phyloP scores from a whole-genome alignment of 30 jellyfish, hydroid and myxozoan genomes.

The Rhopilema esculentum region DNA sequence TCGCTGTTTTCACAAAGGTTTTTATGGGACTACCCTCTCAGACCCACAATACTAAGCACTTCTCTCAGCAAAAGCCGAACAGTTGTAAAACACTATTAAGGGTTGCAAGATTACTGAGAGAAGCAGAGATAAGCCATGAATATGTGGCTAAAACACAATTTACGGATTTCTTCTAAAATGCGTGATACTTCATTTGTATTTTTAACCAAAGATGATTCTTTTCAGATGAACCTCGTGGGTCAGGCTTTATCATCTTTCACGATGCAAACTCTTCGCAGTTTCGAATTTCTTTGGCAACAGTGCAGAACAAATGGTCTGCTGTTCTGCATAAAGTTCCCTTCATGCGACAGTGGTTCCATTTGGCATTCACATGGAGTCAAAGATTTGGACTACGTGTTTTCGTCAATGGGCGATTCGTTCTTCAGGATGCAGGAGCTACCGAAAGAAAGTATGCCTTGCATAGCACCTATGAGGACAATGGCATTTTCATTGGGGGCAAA shows the following conservation, averaged over 20 bases:
- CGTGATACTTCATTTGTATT: neutral
- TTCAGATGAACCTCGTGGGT: conserved; percentile 74
- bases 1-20: no score
- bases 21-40: no score
- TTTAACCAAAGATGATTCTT: neutral
- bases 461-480: conserved; percentile 32
- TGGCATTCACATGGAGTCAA: conserved; percentile 86
- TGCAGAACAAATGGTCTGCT: conserved; percentile 68
- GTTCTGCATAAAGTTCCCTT: conserved; percentile 76
- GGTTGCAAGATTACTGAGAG: no score
- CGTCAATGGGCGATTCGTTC: conserved; percentile 69
- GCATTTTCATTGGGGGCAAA: conserved; percentile 69
- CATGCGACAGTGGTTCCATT: conserved; percentile 77
- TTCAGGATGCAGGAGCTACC: conserved; percentile 40
- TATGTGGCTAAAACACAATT: no score
- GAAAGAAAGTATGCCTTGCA: conserved; percentile 12
- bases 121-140: no score
- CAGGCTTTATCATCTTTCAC: conserved; percentile 79
- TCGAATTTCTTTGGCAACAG: conserved; percentile 75
- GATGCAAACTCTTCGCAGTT: conserved; percentile 63
- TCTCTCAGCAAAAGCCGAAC: no score
- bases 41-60: no score
- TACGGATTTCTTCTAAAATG: no score
- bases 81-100: no score
- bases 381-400: conserved; percentile 65